Base-by-base conservation (phyloP, 2,113 vertebrate species). In the Leptosomus discolor region DNA sequence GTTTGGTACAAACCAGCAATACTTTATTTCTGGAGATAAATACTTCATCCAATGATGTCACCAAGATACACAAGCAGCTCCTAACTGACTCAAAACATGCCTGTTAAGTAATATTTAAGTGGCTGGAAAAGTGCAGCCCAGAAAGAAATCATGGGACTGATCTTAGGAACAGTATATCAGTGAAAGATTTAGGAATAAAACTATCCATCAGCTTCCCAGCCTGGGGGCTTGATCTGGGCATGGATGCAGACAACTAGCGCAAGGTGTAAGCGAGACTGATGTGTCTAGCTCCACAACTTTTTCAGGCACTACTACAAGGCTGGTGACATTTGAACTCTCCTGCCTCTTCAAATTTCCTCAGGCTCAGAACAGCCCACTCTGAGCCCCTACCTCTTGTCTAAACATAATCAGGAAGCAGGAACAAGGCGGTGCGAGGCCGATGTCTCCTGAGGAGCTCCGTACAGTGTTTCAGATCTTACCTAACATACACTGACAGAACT, bases 401-500 rank as follows among this genome's bases (percentile, higher is more conserved):
- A 87, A 60, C 51, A 69, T 9, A 71, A 75, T 56, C 73, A 87
- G 81, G 80, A 88, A 82, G 30, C 36, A 91, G 57, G 53, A 81
- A 43, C 1, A 5, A 90, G 36, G 53, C 75, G 80, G 85, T 32
- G 14, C 1, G 2, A 94, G 57, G 74, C 60, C 1, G 2, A 12
- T 34, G 85, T 71, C 93, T 96, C 92, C 67, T 45, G 81, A 96
- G 85, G 70, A 94, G 54, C 67, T 94, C 74, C 0, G 0, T 61
- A 61, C 60, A 37, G 39, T 19, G 34, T 67, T 83, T 91, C 85
- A 90, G 93, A 91, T 83, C 88, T 92, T 95, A 57, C 63, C 67
- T 96, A 96, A 97, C 67, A 27, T 6, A 26, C 78, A 85, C 53
- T 96, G 96, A 97, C 97, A 97, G 93, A 96, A 96, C 85, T 96